Evolutionary conservation across 1,140 invertebrate species (phyloP), one percentile per base, ranked within the genome.

Genomic region (Pomacea maculata): DNA sequence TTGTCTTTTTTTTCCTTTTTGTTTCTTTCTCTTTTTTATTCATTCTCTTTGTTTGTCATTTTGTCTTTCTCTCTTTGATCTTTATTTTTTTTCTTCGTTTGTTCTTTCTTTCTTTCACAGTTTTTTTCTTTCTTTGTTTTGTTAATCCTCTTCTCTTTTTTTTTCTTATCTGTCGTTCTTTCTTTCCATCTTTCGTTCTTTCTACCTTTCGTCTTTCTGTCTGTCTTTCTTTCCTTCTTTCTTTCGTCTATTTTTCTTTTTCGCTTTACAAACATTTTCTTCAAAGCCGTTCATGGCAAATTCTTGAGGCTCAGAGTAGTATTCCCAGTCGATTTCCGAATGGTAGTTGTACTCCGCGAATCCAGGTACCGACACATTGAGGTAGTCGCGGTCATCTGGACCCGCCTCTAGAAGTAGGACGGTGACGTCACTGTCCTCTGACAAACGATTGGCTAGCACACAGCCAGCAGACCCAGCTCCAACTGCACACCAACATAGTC

Each of bases 321-420:
- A 73, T 70, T 80, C 78, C 78, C 78, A 80, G 70, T 80, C 78
- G 14, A 80, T 63, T 14, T 80, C 72, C 25, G 78, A 71, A 55
- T 75, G 70, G 72, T 79, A 73, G 0, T 70, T 10, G 21, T 80
- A 71, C 17, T 80, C 79, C 1, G 79, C 77, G 17, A 75, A 70
- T 19, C 79, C 82, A 1, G 82, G 79, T 17, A 74, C 79, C 45
- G 70, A 80, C n/a, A 83, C 61, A 68, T 65, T 80, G 21, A 25
- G 52, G 64, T 83, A 57, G 25, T 74, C 72, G 14, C 80, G 75
- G 73, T 83, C 82, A 73, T 83, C 82, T 21, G 75, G 75, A 10
- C 82, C 82, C 21, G 82, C 82, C 63, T 83, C 82, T 73, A 83
- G 57, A 45, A 83, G 29, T 52, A 83, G 54, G 19, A 83, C 82